A percentile compares a stretch with the other conserved stretches of the same genome.
phyloP scores from a whole-genome alignment of 2,888 invertebrate genomes.

The Drosophila longiperda region DNA sequence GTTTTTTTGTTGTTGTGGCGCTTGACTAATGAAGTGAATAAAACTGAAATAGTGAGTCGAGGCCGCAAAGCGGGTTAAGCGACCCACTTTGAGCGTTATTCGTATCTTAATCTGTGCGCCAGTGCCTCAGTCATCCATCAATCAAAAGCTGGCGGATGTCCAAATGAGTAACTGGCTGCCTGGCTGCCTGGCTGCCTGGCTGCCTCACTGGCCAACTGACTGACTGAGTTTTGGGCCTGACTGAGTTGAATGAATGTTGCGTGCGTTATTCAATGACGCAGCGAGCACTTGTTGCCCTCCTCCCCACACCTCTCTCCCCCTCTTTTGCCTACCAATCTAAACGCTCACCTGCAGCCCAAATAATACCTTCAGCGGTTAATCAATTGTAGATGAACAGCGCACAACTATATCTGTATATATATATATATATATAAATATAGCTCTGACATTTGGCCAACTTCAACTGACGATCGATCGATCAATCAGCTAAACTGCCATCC shows the following conservation, averaged over 20 bases:
- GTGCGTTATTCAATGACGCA: conserved; percentile 65
- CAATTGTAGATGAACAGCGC: conserved; percentile 61
- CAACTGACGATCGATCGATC: conserved; percentile 69
- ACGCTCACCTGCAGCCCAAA: conserved; percentile 24
- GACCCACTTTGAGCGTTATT: conserved; percentile 67
- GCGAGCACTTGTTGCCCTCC: conserved; percentile 53
- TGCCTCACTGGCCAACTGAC: conserved; percentile 32
- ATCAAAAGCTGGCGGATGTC: conserved; percentile 73
- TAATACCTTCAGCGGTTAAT: conserved; percentile 57
- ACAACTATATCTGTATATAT: conserved; percentile 30
- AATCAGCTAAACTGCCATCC: conserved; percentile 72
- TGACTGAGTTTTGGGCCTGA: conserved; percentile 34
- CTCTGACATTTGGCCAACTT: conserved; percentile 72
- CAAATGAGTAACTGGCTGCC: conserved; percentile 58
- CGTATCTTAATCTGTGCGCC: conserved; percentile 65
- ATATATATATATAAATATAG: conserved; percentile 31
- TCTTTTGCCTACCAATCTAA: neutral
- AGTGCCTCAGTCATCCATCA: conserved; percentile 66
- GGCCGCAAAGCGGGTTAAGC: conserved; percentile 30
- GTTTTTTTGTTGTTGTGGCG: neutral
- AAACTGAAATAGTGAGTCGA: conserved; percentile 10
- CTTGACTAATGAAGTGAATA: conserved; percentile 7
- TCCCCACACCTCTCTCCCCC: neutral
- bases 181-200: conserved; percentile 20
- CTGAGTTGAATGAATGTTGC: conserved; percentile 51